Evolutionary conservation across 1,140 invertebrate species (phyloP).

Genomic region (Sycophaga agraensis): DNA sequence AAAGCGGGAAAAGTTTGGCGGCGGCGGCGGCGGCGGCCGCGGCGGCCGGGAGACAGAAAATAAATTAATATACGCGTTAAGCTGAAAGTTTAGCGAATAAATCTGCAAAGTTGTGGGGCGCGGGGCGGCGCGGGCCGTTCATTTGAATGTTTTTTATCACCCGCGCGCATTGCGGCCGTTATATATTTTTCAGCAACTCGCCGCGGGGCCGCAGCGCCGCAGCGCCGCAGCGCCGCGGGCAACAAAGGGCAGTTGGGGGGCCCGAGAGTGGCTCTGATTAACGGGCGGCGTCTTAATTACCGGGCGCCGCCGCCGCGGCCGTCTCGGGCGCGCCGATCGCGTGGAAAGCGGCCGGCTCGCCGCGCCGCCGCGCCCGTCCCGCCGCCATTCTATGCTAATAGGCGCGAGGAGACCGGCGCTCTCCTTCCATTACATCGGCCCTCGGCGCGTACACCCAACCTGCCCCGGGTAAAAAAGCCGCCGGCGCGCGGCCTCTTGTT

Average conservation of each 20-base stretch:
- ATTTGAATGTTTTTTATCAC: slow-evolving; percentile 37
- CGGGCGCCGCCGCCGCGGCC: background rate
- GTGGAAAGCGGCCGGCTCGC: background rate
- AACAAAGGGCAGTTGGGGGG: slow-evolving; percentile 5
- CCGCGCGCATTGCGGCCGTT: slow-evolving; percentile 33
- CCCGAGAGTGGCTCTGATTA: slow-evolving; percentile 32
- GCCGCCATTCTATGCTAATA: slow-evolving; percentile 39
- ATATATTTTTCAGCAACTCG: slow-evolving; percentile 40
- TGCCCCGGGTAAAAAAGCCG: slow-evolving; percentile 20
- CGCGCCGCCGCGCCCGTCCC: too few relatives aligned
- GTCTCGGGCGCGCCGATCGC: background rate
- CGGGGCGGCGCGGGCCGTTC: slow-evolving; percentile 19
- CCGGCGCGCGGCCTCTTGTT: slow-evolving; percentile 37
- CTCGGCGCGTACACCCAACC: background rate
- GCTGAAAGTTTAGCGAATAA: slow-evolving; percentile 31
- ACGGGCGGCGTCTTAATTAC: slow-evolving; percentile 45
- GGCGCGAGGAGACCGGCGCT: too few relatives aligned
- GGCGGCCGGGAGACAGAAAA: slow-evolving; percentile 6
- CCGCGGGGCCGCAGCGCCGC: background rate
- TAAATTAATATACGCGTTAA: slow-evolving; percentile 31
- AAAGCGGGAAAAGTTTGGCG: background rate
- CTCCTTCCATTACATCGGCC: slow-evolving; percentile 7
- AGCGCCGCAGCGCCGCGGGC: background rate
- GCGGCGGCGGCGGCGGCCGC: background rate
- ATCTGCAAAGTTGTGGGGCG: slow-evolving; percentile 27